Evolutionary conservation across 2,113 vertebrate species (phyloP).

Genomic region (Cettia cetti): DNA sequence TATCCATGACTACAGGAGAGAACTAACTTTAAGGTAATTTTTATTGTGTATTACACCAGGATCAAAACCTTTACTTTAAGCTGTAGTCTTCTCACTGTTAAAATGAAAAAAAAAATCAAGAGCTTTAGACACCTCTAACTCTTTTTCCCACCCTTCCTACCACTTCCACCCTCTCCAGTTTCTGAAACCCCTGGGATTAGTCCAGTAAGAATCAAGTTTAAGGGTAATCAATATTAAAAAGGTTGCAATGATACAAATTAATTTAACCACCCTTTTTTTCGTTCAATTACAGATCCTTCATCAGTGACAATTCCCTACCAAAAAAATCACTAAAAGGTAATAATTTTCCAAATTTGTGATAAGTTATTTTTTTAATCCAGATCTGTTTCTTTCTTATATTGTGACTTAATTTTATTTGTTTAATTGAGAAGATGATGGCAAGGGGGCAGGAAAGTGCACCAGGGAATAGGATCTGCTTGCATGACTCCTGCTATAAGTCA

Average conservation of each 20-base stretch:
- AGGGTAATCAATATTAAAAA: not conserved
- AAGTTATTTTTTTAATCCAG: not conserved
- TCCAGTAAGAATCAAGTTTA: not conserved
- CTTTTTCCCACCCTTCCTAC: not conserved
- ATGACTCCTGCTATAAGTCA: not conserved
- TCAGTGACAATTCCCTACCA: not conserved
- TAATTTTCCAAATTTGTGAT: not conserved
- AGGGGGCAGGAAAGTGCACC: not conserved
- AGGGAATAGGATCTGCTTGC: not conserved
- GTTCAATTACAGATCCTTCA: not conserved
- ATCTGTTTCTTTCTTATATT: not conserved
- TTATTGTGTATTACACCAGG: not conserved
- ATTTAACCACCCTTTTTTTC: not conserved
- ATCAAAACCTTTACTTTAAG: not conserved
- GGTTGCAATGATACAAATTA: not conserved
- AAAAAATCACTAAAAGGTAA: not conserved
- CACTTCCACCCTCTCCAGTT: accelerated
- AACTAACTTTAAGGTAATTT: not conserved
- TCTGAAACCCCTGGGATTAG: not conserved
- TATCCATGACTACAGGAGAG: not conserved
- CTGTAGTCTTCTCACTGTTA: not conserved
- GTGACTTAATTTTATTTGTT: not conserved
- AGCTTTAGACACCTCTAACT: not conserved
- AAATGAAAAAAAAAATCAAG: not conserved
- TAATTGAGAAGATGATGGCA: not conserved